Percentiles rank a stretch among this genome's conserved stretches.
phyloP scores from a whole-genome alignment of 2,113 vertebrate genomes.

The Hypocryptadius cinnamomeus region DNA sequence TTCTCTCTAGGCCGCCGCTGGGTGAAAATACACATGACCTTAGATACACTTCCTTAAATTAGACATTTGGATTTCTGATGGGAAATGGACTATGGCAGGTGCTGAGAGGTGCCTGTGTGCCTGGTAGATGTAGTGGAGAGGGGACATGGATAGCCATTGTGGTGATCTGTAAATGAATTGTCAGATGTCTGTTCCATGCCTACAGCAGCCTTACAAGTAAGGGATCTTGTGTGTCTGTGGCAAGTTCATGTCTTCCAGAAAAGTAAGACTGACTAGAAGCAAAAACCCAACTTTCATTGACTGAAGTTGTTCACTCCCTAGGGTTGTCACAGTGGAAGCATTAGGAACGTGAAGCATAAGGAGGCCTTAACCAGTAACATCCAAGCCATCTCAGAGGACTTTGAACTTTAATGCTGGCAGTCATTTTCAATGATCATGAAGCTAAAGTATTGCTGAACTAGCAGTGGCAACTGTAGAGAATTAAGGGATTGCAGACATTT shows the following conservation, averaged over 20 bases:
- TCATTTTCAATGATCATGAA: not conserved
- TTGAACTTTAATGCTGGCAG: not conserved
- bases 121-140: not conserved
- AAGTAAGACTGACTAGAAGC: not conserved
- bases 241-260: not conserved
- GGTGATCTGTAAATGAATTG: not conserved
- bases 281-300: not conserved
- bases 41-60: not conserved
- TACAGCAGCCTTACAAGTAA: not conserved
- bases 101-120: not conserved
- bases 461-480: not conserved
- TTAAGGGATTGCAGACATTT: not conserved
- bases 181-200: not conserved
- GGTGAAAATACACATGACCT: not conserved
- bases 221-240: not conserved
- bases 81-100: not conserved
- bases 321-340: not conserved
- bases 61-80: not conserved
- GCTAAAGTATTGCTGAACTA: not conserved
- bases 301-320: not conserved
- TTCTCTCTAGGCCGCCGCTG: not conserved
- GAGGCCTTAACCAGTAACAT: not conserved
- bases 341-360: not conserved
- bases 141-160: not conserved
- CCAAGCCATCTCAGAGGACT: not conserved